Evolutionary conservation across 23 tunicate species (phyloP).

Genomic region (Diplosoma virens): DNA sequence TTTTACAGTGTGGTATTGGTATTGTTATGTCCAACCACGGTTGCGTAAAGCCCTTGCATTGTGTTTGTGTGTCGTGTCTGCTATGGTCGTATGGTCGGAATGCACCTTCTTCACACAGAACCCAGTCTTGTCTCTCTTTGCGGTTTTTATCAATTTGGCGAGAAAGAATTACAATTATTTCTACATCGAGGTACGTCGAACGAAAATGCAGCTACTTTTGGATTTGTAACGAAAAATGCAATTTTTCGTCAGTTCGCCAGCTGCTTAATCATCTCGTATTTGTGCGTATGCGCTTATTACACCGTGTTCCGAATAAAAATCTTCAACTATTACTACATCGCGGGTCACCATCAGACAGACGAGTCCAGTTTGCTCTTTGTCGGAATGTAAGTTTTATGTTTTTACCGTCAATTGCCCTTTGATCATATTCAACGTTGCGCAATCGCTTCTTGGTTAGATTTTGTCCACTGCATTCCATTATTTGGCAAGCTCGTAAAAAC

Average conservation of each 20-base stretch:
- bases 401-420: too few relatives aligned
- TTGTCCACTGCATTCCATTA: too few relatives aligned
- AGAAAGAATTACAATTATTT: constrained; percentile 62
- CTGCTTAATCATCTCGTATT: constrained; percentile 75
- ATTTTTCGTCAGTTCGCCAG: constrained; percentile 70
- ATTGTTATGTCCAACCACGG: constrained; percentile 56
- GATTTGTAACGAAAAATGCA: not conserved
- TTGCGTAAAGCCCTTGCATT: constrained; percentile 41
- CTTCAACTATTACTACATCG: constrained; percentile 95
- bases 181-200: constrained; percentile 72
- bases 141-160: constrained; percentile 86
- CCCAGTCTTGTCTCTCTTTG: constrained; percentile 93
- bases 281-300: constrained; percentile 97
- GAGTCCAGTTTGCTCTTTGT: constrained; percentile 91
- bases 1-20: constrained; percentile 87
- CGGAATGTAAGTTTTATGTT: constrained; percentile 97
- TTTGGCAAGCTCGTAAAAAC: too few relatives aligned
- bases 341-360: constrained; percentile 97
- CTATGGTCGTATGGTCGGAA: constrained; percentile 98
- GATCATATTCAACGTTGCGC: too few relatives aligned
- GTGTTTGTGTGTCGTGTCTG: constrained; percentile 55
- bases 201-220: not conserved
- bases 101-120: constrained; percentile 91
- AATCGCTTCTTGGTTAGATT: too few relatives aligned
- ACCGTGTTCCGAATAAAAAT: constrained; percentile 94